Evolutionary conservation across 1,140 invertebrate species (phyloP).

Genomic region (Drosophila pandora): DNA sequence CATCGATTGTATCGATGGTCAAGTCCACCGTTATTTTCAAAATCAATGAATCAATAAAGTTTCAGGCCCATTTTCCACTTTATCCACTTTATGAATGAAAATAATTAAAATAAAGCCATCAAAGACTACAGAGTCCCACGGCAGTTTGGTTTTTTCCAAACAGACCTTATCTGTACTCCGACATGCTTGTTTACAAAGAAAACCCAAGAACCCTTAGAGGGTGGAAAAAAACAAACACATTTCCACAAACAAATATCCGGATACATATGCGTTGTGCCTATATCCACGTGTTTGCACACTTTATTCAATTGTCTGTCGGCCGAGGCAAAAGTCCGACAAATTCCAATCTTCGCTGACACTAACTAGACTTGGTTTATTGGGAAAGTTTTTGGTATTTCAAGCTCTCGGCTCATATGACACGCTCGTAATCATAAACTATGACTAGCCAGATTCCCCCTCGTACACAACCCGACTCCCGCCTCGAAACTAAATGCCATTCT

Average conservation of each 20-base stretch:
- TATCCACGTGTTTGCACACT: conserved; percentile 1
- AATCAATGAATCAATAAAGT: not conserved
- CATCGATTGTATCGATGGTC: not conserved
- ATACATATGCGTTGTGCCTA: conserved; percentile 9
- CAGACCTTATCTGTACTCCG: no score
- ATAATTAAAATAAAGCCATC: no score
- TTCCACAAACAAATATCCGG: not conserved
- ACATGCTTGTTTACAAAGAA: not conserved
- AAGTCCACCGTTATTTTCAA: not conserved
- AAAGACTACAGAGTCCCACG: no score
- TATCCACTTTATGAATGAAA: no score
- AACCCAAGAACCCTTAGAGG: not conserved
- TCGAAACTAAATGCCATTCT: conserved; percentile 17
- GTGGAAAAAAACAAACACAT: not conserved
- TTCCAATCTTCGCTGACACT: conserved; percentile 23
- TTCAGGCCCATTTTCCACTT: no score
- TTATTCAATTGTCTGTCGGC: conserved; percentile 15
- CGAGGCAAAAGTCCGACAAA: conserved; percentile 4
- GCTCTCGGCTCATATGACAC: conserved; percentile 19
- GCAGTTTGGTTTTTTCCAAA: no score
- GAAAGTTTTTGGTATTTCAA: conserved; percentile 35
- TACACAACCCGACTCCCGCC: conserved; percentile 5
- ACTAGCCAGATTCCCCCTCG: conserved; percentile 22
- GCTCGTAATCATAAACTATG: conserved; percentile 3
- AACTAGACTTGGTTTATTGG: conserved; percentile 28